These are phyloP conservation scores for Protobothrops mucrosquamatus DNA, from an alignment of 2,113 vertebrate genomes.

Conservation along the genomic window DNA sequence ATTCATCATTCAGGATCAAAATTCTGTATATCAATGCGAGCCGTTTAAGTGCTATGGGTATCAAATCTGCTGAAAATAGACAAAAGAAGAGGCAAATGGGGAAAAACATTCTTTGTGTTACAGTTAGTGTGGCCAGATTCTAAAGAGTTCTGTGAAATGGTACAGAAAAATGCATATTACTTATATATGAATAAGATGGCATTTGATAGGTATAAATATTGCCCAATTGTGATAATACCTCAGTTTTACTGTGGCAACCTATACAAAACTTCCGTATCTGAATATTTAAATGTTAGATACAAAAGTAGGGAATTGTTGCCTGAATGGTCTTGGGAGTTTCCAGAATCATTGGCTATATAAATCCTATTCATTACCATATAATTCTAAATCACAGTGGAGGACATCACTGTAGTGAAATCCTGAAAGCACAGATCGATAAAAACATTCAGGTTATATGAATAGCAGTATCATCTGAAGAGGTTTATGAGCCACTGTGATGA, in stretches of 20 bases:
- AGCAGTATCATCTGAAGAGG: background rate
- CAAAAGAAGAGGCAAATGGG: background rate
- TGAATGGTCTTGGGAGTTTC: background rate
- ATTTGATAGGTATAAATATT: background rate
- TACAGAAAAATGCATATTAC: background rate
- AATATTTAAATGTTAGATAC: background rate
- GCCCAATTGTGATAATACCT: background rate
- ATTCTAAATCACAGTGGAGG: background rate
- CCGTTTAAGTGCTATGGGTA: slow-evolving; percentile 11
- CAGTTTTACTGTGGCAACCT: background rate
- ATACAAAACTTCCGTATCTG: background rate
- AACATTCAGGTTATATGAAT: background rate
- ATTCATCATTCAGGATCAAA: background rate
- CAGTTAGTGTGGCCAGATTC: background rate
- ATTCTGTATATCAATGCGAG: background rate
- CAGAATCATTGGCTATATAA: background rate
- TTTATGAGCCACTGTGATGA: background rate
- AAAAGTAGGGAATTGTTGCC: background rate
- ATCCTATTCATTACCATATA: background rate
- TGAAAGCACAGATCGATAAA: background rate
- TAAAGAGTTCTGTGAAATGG: background rate
- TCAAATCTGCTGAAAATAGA: background rate
- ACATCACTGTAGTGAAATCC: background rate
- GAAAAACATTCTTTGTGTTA: background rate
- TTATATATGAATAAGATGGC: background rate